Conservation (phyloP, 2,797 vertebrate genomes). For the Sebastes umbrosus region DNA sequence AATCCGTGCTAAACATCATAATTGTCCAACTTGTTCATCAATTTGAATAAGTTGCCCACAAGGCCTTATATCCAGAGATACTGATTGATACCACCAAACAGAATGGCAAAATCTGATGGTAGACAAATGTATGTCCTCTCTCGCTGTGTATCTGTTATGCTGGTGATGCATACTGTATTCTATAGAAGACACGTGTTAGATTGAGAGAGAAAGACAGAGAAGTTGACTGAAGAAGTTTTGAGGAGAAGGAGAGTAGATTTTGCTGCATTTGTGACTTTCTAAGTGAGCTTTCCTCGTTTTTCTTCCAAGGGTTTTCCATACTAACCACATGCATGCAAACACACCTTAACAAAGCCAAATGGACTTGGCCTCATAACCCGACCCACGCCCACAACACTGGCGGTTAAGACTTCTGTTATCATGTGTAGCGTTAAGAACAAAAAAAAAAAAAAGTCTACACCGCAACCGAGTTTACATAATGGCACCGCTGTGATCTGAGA, state of each 20-base stretch:
- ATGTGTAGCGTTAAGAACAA: background rate
- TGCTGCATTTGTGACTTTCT: background rate
- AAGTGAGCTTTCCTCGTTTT: background rate
- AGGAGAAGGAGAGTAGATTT: background rate
- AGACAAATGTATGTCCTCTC: background rate
- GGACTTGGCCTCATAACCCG: background rate
- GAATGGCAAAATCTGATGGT: background rate
- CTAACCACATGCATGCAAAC: slow-evolving; percentile 1
- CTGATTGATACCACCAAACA: background rate
- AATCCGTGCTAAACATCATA: background rate
- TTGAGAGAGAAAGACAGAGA: background rate
- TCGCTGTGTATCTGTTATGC: background rate
- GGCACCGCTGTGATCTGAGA: slow-evolving; percentile 12
- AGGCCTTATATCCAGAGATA: background rate
- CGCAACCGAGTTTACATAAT: slow-evolving; percentile 22
- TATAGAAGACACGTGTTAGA: background rate
- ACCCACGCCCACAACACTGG: slow-evolving; percentile 10
- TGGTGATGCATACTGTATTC: background rate
- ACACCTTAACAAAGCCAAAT: slow-evolving; percentile 26
- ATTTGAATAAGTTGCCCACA: background rate
- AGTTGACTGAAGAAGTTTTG: background rate
- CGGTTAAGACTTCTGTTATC: slow-evolving; percentile 14
- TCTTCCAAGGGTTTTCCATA: background rate
- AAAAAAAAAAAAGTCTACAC: background rate
- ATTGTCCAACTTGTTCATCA: background rate